Percentiles rank a stretch among this genome's conserved stretches.
phyloP scores from a whole-genome alignment of 2,888 invertebrate species.

The Punctoribates punctum region DNA sequence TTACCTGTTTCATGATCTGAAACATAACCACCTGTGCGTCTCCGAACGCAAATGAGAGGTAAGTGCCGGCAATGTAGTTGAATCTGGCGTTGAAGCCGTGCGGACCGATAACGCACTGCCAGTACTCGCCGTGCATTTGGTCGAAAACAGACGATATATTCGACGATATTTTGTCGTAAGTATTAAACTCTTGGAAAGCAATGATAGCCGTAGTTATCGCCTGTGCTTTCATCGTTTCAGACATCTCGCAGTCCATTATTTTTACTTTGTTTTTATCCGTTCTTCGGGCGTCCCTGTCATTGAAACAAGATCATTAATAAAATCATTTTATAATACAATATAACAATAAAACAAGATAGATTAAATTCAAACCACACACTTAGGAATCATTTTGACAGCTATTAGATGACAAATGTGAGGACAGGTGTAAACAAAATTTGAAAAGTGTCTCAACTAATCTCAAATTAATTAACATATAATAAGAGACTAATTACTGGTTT shows the following conservation, averaged over 20 bases:
- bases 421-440: too few relatives aligned
- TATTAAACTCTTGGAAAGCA: constrained; percentile 28
- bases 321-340: too few relatives aligned
- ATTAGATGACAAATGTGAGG: too few relatives aligned
- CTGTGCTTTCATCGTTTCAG: constrained; percentile 31
- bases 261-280: constrained; percentile 28
- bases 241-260: constrained; percentile 18
- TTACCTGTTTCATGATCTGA: constrained; percentile 34
- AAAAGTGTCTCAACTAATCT: too few relatives aligned
- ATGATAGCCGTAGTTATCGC: constrained; percentile 16
- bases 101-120: constrained; percentile 30
- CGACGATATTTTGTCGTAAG: constrained; percentile 8
- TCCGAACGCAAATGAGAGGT: constrained; percentile 3
- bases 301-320: too few relatives aligned
- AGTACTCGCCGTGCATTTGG: constrained; percentile 33
- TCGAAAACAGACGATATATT: constrained; percentile 27
- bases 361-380: too few relatives aligned
- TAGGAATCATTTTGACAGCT: too few relatives aligned
- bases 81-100: constrained; percentile 17
- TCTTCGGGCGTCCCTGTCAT: constrained; percentile 29
- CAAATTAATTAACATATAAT: too few relatives aligned
- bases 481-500: too few relatives aligned
- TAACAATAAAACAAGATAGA: too few relatives aligned
- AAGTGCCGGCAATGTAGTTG: constrained; percentile 22
- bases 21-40: constrained; percentile 26